phyloP scores from a whole-genome alignment of 2,797 vertebrate species.

The Anguilla marmorata region DNA sequence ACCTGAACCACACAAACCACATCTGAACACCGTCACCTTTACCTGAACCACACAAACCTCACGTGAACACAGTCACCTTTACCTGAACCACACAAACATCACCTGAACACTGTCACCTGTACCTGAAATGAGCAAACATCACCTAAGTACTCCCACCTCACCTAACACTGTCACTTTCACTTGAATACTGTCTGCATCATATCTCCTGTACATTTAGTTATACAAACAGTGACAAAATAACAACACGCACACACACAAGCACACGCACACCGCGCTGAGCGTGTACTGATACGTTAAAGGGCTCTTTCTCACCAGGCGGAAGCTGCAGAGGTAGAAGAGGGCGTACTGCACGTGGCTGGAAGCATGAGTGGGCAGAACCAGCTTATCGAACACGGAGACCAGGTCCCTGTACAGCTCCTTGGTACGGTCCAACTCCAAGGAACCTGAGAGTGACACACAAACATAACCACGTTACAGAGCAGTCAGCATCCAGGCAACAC shows the following conservation, averaged over 20 bases:
- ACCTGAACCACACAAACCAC: no score
- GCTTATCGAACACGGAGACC: conserved; percentile 85
- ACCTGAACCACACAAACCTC: no score
- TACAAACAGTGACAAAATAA: background rate
- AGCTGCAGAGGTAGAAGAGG: conserved; percentile 94
- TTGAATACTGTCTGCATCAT: background rate
- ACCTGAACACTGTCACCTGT: background rate
- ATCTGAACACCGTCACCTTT: background rate
- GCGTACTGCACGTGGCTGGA: conserved; percentile 88
- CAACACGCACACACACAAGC: background rate
- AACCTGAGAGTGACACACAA: conserved; percentile 62
- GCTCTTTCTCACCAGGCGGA: conserved; percentile 82
- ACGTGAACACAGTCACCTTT: background rate
- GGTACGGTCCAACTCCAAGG: conserved; percentile 73
- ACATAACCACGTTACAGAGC: background rate
- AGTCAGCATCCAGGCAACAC: background rate
- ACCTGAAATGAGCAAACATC: no score
- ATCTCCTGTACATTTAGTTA: background rate
- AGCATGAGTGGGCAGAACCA: conserved; percentile 90
- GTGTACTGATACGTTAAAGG: no score
- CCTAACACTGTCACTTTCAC: background rate
- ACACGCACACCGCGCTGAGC: background rate
- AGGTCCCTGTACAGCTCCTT: conserved; percentile 89
- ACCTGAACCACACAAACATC: background rate
- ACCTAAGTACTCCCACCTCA: background rate